Conservation (phyloP, 2,797 vertebrate species). For the Crotalus adamanteus region DNA sequence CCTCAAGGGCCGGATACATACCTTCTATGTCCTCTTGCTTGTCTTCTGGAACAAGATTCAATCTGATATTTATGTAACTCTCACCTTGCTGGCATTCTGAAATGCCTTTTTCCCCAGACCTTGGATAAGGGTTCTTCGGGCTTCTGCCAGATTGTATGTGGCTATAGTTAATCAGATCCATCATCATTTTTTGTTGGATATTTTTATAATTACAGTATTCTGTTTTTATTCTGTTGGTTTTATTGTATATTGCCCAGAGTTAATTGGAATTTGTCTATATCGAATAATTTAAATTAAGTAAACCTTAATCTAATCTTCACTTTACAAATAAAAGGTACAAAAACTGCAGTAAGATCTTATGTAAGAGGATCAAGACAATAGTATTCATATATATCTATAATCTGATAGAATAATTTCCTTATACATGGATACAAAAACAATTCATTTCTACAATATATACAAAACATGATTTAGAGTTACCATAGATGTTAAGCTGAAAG, state of each 20-base stretch:
- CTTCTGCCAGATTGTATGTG: background rate
- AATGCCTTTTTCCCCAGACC: background rate
- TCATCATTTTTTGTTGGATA: background rate
- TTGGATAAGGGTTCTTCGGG: background rate
- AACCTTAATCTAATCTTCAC: slow-evolving; percentile 3
- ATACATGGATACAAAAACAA: background rate
- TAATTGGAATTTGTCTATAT: background rate
- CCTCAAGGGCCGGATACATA: background rate
- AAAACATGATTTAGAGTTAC: background rate
- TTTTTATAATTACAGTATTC: background rate
- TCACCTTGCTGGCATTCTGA: background rate
- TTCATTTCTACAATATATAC: background rate
- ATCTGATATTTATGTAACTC: background rate
- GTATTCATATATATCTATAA: background rate
- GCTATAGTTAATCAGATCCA: background rate
- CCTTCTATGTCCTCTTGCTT: background rate
- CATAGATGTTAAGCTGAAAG: background rate
- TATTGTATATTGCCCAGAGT: background rate
- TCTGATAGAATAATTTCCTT: background rate
- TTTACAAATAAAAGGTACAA: background rate
- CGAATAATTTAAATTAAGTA: background rate
- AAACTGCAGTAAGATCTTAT: background rate
- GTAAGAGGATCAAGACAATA: background rate
- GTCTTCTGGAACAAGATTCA: background rate
- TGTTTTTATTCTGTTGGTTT: background rate